Conservation (phyloP, 2,113 vertebrate genomes). For the Ptilorrhoa leucosticta region DNA sequence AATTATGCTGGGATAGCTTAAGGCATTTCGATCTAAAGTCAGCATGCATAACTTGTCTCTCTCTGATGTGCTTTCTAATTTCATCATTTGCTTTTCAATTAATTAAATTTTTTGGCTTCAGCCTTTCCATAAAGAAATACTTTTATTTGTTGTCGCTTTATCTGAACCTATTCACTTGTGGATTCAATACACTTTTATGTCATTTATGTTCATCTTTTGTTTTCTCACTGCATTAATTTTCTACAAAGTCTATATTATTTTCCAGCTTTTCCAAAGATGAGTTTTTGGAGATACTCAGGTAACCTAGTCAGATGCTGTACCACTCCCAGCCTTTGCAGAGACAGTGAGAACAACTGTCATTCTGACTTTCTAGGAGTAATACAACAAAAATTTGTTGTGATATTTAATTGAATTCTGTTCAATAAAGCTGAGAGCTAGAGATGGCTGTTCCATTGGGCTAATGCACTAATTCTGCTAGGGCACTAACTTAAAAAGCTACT, state of each 20-base stretch:
- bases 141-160: background rate
- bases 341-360: background rate
- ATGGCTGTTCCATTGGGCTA: background rate
- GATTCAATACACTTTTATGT: background rate
- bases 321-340: background rate
- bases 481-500: background rate
- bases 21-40: background rate
- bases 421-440: background rate
- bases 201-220: background rate
- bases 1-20: background rate
- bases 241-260: background rate
- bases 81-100: background rate
- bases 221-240: background rate
- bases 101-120: background rate
- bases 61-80: background rate
- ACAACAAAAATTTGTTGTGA: background rate
- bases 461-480: background rate
- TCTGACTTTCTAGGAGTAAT: background rate
- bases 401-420: background rate
- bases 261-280: background rate
- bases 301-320: background rate
- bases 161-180: background rate
- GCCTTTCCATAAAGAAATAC: background rate
- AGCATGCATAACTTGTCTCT: background rate
- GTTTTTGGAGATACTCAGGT: background rate